Percentiles rank a stretch among this genome's conserved stretches.
Conservation (phyloP, 2,888 invertebrate genomes). For the Pseudolycoriella hygida region DNA sequence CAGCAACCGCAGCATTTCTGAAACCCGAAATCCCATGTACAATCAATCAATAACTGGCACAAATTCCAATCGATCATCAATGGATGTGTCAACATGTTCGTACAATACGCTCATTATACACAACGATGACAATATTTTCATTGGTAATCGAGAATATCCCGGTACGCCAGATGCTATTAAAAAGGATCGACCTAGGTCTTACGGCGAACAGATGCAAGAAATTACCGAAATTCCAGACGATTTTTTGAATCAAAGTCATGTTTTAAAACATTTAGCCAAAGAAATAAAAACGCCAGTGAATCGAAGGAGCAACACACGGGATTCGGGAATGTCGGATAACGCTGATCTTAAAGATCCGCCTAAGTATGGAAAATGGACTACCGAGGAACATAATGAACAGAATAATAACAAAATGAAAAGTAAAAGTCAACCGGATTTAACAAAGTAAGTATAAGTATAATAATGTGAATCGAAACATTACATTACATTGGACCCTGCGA, state of each 20-base stretch:
- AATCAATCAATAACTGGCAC: slow-evolving; percentile 5
- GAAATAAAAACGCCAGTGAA: slow-evolving; percentile 34
- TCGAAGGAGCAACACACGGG: slow-evolving; percentile 12
- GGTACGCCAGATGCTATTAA: slow-evolving; percentile 9
- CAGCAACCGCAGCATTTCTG: slow-evolving; percentile 13
- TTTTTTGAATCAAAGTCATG: slow-evolving; percentile 66
- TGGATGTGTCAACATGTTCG: slow-evolving; percentile 60
- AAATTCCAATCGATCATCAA: slow-evolving; percentile 38
- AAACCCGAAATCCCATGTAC: slow-evolving; percentile 12
- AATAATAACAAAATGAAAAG: slow-evolving; percentile 12
- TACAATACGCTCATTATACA: slow-evolving; percentile 75
- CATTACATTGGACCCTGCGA: too few species aligned
- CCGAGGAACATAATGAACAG: slow-evolving; percentile 9
- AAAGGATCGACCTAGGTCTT: slow-evolving; percentile 13
- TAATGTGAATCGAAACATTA: too few species aligned
- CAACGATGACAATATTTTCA: slow-evolving; percentile 31
- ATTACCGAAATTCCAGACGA: slow-evolving; percentile 73
- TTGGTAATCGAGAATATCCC: slow-evolving; percentile 11
- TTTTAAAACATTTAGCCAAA: slow-evolving; percentile 67
- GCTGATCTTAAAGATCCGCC: slow-evolving; percentile 13
- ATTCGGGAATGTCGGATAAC: slow-evolving; percentile 15
- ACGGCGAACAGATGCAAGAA: slow-evolving; percentile 34
- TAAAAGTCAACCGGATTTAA: slow-evolving; percentile 15
- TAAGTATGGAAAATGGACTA: slow-evolving; percentile 10
- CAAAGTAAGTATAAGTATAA: slow-evolving; percentile 10